phyloP scores from a whole-genome alignment of 2,888 invertebrate species.

The Agrochola macilenta region DNA sequence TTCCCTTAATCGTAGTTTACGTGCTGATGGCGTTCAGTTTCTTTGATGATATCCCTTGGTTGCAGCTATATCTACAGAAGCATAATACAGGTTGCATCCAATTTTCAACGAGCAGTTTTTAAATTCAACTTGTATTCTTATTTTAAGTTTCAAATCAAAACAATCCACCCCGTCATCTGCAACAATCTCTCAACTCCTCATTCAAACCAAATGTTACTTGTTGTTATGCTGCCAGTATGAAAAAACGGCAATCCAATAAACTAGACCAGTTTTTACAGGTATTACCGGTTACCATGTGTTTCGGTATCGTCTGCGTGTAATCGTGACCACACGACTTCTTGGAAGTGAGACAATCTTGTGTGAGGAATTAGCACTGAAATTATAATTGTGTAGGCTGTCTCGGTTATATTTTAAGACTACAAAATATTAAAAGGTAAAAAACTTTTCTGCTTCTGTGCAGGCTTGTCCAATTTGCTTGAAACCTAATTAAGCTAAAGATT shows the following conservation, averaged over 20 bases:
- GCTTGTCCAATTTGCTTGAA: background rate
- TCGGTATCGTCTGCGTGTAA: conserved; percentile 28
- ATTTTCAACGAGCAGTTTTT: background rate
- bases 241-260: conserved; percentile 11
- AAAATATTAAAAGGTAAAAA: too few relatives aligned
- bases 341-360: conserved; percentile 25
- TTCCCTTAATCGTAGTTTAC: too few relatives aligned
- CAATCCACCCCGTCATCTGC: background rate
- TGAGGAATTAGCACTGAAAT: conserved; percentile 11
- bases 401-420: too few relatives aligned
- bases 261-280: conserved; percentile 34
- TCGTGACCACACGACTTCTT: conserved; percentile 25
- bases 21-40: too few relatives aligned
- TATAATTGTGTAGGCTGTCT: background rate
- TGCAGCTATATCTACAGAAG: too few relatives aligned
- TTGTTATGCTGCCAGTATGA: background rate
- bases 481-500: background rate
- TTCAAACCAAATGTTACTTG: conserved; percentile 5
- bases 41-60: too few relatives aligned
- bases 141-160: background rate
- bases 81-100: background rate
- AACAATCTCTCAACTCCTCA: background rate
- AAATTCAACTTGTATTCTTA: background rate
- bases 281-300: conserved; percentile 38
- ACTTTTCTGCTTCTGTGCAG: background rate